These are phyloP conservation scores for Pollimyrus isidori DNA, from an alignment of 2,113 vertebrate species.

Conservation along the genomic window DNA sequence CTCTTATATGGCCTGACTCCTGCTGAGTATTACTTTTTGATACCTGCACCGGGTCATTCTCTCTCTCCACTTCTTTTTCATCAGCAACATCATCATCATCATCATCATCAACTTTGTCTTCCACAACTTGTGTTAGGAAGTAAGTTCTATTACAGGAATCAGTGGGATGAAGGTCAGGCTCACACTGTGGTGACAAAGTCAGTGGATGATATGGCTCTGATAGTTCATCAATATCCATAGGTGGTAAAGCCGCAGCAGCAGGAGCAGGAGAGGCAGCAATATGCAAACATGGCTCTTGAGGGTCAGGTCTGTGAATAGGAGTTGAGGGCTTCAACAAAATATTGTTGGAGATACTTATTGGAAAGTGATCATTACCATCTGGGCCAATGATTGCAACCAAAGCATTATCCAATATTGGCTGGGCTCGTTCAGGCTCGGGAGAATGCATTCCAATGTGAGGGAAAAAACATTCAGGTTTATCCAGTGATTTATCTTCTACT, in stretches of 20 bases:
- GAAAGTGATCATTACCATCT: constrained; percentile 61
- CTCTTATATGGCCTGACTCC: constrained; percentile 43
- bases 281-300: constrained; percentile 82
- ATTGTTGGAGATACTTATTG: constrained; percentile 71
- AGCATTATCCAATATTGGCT: constrained; percentile 49
- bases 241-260: constrained; percentile 63
- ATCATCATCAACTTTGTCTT: constrained; percentile 56
- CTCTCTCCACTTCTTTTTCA: constrained; percentile 42
- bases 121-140: constrained; percentile 72
- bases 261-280: constrained; percentile 83
- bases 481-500: constrained; percentile 72
- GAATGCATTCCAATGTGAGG: constrained; percentile 75
- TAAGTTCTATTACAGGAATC: constrained; percentile 56
- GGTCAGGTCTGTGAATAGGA: constrained; percentile 73
- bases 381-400: constrained; percentile 40
- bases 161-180: constrained; percentile 70
- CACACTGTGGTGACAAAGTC: constrained; percentile 39
- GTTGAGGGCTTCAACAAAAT: constrained; percentile 80
- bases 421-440: constrained; percentile 68
- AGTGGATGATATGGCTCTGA: constrained; percentile 53
- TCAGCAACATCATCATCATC: constrained; percentile 26
- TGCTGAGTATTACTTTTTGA: constrained; percentile 10
- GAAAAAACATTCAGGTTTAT: constrained; percentile 78
- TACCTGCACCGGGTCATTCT: constrained; percentile 16
- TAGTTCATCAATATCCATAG: constrained; percentile 64